Conservation (phyloP, 2,888 invertebrate species). For the Phaonia tiefii region DNA sequence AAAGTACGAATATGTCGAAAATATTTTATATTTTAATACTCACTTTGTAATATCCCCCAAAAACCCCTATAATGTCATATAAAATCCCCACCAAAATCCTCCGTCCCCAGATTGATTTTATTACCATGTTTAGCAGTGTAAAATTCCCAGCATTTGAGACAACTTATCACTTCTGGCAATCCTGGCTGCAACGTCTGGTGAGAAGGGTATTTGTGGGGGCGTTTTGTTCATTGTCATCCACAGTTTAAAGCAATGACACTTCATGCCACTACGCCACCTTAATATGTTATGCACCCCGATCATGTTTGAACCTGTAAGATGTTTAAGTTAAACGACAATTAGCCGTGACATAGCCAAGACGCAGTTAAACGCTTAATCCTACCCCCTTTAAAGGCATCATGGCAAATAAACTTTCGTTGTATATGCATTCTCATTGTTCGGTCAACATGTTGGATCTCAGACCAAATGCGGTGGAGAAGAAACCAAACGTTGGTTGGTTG, state of each 20-base stretch:
- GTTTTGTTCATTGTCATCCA: not conserved
- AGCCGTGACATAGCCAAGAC: not conserved
- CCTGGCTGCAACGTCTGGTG: slow-evolving; percentile 8
- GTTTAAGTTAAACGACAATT: not conserved
- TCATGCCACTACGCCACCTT: not conserved
- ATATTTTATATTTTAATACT: too few relatives aligned
- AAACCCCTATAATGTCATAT: too few relatives aligned
- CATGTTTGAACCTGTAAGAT: slow-evolving; percentile 12
- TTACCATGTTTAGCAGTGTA: too few relatives aligned
- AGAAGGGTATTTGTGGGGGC: slow-evolving; percentile 7
- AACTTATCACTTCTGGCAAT: too few relatives aligned
- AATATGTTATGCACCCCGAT: not conserved
- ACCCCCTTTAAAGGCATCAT: too few relatives aligned
- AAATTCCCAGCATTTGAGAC: too few relatives aligned
- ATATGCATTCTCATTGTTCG: slow-evolving; percentile 39
- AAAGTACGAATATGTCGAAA: too few relatives aligned
- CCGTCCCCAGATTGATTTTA: too few relatives aligned
- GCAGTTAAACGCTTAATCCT: too few relatives aligned
- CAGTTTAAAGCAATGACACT: slow-evolving; percentile 37
- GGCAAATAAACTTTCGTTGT: slow-evolving; percentile 59
- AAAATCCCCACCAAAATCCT: too few relatives aligned
- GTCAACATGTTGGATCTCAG: slow-evolving; percentile 27
- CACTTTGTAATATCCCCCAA: too few relatives aligned
- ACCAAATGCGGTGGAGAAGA: slow-evolving; percentile 21
- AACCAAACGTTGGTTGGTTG: not conserved